Conservation (phyloP, 2,113 vertebrate species). For the Phodopus roborovskii region DNA sequence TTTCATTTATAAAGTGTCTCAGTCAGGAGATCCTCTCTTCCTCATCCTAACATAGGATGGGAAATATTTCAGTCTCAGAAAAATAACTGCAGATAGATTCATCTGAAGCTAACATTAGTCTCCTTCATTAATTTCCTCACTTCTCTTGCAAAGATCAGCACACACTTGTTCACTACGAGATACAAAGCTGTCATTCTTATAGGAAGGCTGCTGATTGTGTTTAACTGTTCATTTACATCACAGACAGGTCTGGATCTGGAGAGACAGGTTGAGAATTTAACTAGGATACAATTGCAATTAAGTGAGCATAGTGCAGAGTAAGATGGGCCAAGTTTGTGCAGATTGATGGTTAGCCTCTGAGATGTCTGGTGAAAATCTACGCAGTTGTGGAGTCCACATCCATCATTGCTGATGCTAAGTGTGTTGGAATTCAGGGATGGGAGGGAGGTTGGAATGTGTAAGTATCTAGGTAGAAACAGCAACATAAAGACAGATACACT, state of each 20-base stretch:
- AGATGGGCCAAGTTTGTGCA: constrained; percentile 57
- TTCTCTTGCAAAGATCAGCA: neutral
- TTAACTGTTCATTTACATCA: constrained; percentile 64
- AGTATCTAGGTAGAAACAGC: neutral
- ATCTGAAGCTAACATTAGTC: constrained; percentile 16
- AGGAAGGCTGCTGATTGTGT: constrained; percentile 11
- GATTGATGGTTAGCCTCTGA: constrained; percentile 28
- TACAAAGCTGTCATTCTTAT: neutral
- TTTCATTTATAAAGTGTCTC: constrained; percentile 39
- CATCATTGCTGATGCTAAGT: constrained; percentile 20
- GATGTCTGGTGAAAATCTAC: constrained; percentile 34
- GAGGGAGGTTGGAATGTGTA: neutral
- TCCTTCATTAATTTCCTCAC: constrained; percentile 5
- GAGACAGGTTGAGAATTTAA: constrained; percentile 9
- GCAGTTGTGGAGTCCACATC: constrained; percentile 45
- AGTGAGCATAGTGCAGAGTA: neutral
- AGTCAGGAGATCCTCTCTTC: constrained; percentile 53
- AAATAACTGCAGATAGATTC: constrained; percentile 51
- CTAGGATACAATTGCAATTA: constrained; percentile 57
- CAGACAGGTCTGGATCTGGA: constrained; percentile 17
- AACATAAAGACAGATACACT: neutral
- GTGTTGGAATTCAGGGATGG: constrained; percentile 65
- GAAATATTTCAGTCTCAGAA: constrained; percentile 39
- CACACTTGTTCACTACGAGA: neutral
- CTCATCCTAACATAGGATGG: neutral